phyloP scores from a whole-genome alignment of 2,888 invertebrate species.

The Acanthosepion pharaonis region DNA sequence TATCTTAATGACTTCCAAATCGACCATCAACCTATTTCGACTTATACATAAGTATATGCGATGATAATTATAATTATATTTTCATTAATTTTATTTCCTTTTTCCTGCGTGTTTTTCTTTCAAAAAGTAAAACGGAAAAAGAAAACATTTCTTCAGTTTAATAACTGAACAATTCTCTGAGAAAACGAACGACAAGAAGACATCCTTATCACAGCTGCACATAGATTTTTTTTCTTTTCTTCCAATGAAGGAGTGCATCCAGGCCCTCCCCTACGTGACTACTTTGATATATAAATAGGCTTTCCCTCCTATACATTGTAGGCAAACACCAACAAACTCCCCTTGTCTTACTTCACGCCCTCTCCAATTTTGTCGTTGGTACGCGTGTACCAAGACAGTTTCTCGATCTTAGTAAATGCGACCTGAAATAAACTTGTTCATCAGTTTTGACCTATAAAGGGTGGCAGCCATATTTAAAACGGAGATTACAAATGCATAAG shows the following conservation, averaged over 20 bases:
- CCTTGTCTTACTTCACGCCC: background rate
- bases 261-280: background rate
- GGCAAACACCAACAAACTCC: background rate
- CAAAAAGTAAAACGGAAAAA: no score
- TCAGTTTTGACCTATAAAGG: background rate
- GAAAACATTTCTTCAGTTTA: no score
- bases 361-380: background rate
- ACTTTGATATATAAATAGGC: background rate
- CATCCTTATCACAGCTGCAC: background rate
- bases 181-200: background rate
- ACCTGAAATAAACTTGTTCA: background rate
- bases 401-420: background rate
- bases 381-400: background rate
- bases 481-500: no score
- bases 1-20: no score
- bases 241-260: background rate
- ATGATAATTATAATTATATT: no score
- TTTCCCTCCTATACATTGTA: background rate
- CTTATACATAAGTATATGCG: no score
- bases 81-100: no score
- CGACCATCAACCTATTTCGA: no score
- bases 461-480: background rate
- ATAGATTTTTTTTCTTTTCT: background rate
- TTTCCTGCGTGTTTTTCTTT: no score
- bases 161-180: no score